Base-by-base conservation (phyloP, 2,888 invertebrate species). In the Syrphus vitripennis region DNA sequence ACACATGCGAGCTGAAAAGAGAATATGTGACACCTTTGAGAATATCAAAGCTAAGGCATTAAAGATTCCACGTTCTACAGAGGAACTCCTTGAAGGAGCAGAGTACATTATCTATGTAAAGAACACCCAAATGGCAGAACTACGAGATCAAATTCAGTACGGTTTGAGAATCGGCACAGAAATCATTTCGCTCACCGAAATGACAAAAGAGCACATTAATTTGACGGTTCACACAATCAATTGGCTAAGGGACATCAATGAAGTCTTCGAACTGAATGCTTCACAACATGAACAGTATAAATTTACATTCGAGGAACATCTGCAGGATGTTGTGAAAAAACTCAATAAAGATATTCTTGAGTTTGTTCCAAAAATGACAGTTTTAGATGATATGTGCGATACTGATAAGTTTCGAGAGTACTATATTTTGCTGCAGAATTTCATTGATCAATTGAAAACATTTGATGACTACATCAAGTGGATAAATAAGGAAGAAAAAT, bases 401-500 rank as follows among this genome's bases (percentile, higher is more conserved):
- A 94, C 95, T 5, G 93, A 95, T 69, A 95, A 96, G 89, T 95
- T 97, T 87, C 93, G 94, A 14, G 96, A 97, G 89, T 98, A 98
- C 91, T 94, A 96, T 40, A 95, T 96, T 90, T 95, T 96, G 89
- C 93, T 98, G 88, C 94, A 96, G 72, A 95, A 95, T 88, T 95
- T 97, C 57, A 95, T 96, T 77, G 95, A 96, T 89, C 94, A 96
- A 80, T 93, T 98, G 61, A 94, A 95, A 80, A 95, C 95, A 21
- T 96, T 97, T 89, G 95, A 96, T 89, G 95, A 95, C 88, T 94
- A 96, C 88, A 96, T 97, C 19, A 91, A 93, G 5, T 98, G 97
- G 97, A 97, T 98, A 67, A 98, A 98, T 92, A 95, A 95, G 88
- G 98, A 98, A 93, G 98, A 98, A 93, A 93, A 93, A 4, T 94